Percentiles rank a stretch among this genome's conserved stretches.
These are phyloP conservation scores for Chrysogorgia sp. DNA, from an alignment of 92 coral and sea anemone species.

Conservation along the genomic window DNA sequence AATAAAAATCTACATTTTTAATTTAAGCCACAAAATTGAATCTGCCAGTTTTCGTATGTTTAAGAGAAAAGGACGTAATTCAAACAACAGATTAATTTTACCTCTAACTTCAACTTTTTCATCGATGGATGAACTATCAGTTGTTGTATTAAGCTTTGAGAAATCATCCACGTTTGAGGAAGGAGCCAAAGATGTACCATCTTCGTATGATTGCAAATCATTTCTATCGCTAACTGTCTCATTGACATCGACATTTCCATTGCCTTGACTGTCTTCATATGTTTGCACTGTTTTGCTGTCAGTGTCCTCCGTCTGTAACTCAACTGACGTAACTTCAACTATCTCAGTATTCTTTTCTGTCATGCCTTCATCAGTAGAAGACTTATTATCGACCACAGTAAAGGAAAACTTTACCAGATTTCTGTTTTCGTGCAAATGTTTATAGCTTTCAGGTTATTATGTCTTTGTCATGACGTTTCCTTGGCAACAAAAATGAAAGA, in stretches of 20 bases:
- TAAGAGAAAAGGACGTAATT: no score
- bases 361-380: neutral
- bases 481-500: constrained; percentile 5
- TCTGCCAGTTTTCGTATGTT: no score
- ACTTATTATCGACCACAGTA: constrained; percentile 1
- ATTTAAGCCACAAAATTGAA: no score
- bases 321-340: neutral
- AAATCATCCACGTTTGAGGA: constrained; percentile 2
- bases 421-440: constrained; percentile 1
- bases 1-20: no score
- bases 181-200: neutral
- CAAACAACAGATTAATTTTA: neutral
- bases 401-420: neutral
- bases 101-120: constrained; percentile 20
- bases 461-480: constrained; percentile 8
- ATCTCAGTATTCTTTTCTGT: constrained; percentile 2
- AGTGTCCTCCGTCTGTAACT: neutral
- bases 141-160: neutral
- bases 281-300: constrained; percentile 5
- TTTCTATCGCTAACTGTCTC: neutral
- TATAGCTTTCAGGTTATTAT: neutral
- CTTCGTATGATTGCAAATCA: neutral
- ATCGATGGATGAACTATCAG: neutral
- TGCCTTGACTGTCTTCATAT: neutral
- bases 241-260: neutral